Percentiles rank a stretch among this genome's conserved stretches.
Evolutionary conservation across 2,888 invertebrate genomes (phyloP).

Genomic region (Temnothorax ravouxi): DNA sequence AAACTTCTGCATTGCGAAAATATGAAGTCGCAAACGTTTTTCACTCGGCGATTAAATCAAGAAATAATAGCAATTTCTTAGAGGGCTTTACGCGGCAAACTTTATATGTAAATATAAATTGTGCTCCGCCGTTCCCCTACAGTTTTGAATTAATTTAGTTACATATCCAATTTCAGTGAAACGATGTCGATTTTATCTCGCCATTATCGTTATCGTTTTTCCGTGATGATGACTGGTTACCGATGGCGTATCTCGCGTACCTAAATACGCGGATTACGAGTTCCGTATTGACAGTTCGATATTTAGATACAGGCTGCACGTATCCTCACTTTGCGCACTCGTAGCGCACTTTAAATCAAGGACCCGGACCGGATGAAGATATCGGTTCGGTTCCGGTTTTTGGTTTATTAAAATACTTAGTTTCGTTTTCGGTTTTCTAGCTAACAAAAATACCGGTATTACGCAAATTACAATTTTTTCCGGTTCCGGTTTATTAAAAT

Average conservation of each 20-base stretch:
- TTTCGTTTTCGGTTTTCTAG: too few species aligned
- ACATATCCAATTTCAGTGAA: conserved; percentile 11
- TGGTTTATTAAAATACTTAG: too few species aligned
- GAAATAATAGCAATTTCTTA: not conserved
- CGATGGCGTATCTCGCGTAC: conserved; percentile 6
- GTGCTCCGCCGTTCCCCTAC: not conserved
- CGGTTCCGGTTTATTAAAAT: too few species aligned
- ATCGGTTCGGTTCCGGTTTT: too few species aligned
- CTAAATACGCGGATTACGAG: conserved; percentile 9
- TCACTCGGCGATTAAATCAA: not conserved
- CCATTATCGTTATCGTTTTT: conserved; percentile 40
- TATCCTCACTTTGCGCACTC: too few species aligned
- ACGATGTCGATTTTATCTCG: conserved; percentile 22
- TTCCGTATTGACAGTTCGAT: conserved; percentile 27
- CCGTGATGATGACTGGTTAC: conserved; percentile 27
- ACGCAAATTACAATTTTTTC: too few species aligned
- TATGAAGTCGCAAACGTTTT: not conserved
- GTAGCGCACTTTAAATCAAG: too few species aligned
- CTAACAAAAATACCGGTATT: too few species aligned
- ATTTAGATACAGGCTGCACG: not conserved
- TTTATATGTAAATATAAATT: conserved; percentile 5
- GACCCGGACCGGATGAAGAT: too few species aligned
- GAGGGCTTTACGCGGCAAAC: not conserved
- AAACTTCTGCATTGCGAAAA: conserved; percentile 38
- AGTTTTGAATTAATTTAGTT: conserved; percentile 26